These are phyloP conservation scores for Acrossocheilus fasciatus DNA, from an alignment of 2,797 vertebrate genomes.

Conservation along the genomic window DNA sequence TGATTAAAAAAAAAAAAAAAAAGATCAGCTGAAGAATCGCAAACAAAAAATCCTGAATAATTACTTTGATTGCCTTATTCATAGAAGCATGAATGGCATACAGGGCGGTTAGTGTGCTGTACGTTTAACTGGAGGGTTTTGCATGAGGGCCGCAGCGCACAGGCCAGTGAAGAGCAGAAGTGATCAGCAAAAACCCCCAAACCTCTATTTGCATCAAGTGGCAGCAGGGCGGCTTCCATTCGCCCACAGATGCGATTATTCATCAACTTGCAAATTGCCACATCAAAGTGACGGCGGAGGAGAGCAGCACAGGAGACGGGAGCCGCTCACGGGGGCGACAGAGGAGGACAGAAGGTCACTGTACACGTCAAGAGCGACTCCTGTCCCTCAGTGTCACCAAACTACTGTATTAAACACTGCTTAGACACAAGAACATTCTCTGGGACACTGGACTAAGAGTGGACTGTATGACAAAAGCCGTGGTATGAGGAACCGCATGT, in stretches of 20 bases:
- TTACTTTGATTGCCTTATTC: conserved; percentile 81
- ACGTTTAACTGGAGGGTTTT: conserved; percentile 83
- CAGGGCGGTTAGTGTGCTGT: conserved; percentile 12
- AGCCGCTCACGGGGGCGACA: conserved; percentile 23
- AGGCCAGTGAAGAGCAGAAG: conserved; percentile 70
- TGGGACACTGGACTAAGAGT: not conserved
- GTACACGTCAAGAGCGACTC: not conserved
- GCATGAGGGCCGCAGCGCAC: conserved; percentile 70
- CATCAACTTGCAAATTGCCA: conserved; percentile 87
- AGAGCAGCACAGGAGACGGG: conserved; percentile 68
- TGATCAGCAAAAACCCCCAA: conserved; percentile 31
- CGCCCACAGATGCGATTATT: conserved; percentile 82
- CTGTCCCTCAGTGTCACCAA: conserved; percentile 18
- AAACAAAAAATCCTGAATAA: conserved; percentile 59
- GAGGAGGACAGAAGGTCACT: conserved; percentile 40
- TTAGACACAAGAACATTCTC: not conserved
- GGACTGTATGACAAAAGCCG: not conserved
- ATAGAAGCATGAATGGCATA: conserved; percentile 65
- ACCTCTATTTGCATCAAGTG: conserved; percentile 74
- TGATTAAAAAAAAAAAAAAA: not conserved
- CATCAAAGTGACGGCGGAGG: conserved; percentile 83
- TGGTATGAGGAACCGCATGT: not conserved
- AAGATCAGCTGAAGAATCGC: not conserved
- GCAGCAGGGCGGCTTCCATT: conserved; percentile 77
- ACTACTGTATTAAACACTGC: conserved; percentile 23